phyloP scores from a whole-genome alignment of 2,797 vertebrate genomes.

The Phalanger gymnotis region DNA sequence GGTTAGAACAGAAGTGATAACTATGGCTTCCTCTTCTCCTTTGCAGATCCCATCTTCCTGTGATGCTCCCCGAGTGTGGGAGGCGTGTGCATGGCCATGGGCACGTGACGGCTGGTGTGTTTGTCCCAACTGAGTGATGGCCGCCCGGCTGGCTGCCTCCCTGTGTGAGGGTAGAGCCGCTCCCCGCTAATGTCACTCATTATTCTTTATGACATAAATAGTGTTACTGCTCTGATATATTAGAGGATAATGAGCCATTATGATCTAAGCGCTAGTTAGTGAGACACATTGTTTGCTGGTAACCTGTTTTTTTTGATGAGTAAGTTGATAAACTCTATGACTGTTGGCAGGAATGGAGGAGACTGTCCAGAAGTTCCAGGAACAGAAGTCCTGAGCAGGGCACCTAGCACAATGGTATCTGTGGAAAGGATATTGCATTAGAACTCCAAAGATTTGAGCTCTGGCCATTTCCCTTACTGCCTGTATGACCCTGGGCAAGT shows the following conservation, averaged over 20 bases:
- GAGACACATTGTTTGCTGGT: constrained; percentile 15
- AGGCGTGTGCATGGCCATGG: not conserved
- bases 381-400: not conserved
- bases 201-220: not conserved
- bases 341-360: not conserved
- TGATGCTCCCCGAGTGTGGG: not conserved
- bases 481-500: accelerated
- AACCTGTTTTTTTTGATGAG: constrained; percentile 15
- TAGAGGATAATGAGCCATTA: not conserved
- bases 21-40: not conserved
- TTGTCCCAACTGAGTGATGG: constrained; percentile 10
- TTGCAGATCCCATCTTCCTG: not conserved
- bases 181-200: not conserved
- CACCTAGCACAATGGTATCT: not conserved
- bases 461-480: not conserved
- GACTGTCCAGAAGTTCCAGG: not conserved
- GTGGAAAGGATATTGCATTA: not conserved
- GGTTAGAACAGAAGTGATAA: not conserved
- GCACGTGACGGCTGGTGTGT: not conserved
- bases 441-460: not conserved
- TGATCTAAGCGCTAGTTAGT: not conserved
- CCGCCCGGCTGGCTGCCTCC: not conserved
- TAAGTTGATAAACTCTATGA: not conserved
- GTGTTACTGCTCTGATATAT: not conserved
- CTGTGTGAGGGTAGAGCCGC: not conserved